Conservation (phyloP, 2,888 invertebrate genomes). For the Branchinecta sandiegonensis region DNA sequence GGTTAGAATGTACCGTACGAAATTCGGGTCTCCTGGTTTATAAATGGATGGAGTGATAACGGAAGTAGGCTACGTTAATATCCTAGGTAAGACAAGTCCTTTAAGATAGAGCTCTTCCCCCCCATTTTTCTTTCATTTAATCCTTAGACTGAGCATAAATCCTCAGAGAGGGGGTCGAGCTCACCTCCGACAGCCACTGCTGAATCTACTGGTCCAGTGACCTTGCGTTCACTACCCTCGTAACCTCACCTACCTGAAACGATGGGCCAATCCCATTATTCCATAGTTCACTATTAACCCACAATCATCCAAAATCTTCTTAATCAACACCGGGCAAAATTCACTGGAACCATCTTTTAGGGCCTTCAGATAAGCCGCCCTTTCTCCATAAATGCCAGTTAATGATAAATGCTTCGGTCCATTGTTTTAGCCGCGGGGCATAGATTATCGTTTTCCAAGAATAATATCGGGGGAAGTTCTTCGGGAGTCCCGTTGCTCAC, state of each 20-base stretch:
- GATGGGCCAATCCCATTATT: neutral
- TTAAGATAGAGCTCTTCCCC: neutral
- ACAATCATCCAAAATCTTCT: neutral
- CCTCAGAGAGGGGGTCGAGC: neutral
- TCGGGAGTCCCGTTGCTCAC: too few relatives aligned
- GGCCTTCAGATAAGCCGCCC: constrained; percentile 6
- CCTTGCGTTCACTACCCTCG: neutral
- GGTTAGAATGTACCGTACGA: too few relatives aligned
- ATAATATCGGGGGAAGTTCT: too few relatives aligned
- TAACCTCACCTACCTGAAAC: neutral
- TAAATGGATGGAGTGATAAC: too few relatives aligned
- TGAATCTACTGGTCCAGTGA: neutral
- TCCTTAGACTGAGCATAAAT: neutral
- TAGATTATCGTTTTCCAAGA: too few relatives aligned
- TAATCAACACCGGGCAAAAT: neutral
- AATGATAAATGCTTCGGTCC: too few relatives aligned
- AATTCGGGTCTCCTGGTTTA: too few relatives aligned
- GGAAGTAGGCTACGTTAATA: too few relatives aligned
- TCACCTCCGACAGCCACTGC: neutral
- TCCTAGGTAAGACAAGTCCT: too few relatives aligned
- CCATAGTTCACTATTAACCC: neutral
- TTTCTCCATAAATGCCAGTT: neutral
- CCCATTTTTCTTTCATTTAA: too few relatives aligned
- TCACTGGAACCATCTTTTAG: neutral
- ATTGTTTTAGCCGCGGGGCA: too few relatives aligned